Conservation (phyloP, 1,140 invertebrate species). For the Charaxes varanes region DNA sequence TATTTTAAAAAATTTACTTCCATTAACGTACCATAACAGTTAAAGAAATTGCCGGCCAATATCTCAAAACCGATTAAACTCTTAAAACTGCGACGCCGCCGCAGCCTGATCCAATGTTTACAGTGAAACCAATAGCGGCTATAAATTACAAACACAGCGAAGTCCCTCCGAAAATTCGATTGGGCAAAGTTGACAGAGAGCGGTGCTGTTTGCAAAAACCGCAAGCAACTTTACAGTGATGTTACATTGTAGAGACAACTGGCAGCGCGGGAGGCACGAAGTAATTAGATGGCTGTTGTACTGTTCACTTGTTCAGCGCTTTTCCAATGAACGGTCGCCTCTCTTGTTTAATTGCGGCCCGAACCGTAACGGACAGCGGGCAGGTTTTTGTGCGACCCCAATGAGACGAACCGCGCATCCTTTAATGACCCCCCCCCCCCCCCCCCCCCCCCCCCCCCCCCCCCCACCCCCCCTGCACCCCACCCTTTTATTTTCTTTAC, state of each 20-base stretch:
- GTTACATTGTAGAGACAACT: constrained; percentile 41
- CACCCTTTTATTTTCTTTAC: too few species aligned
- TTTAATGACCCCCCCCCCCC: constrained; percentile 48
- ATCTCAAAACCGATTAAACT: not conserved
- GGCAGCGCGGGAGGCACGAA: constrained; percentile 44
- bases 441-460: too few species aligned
- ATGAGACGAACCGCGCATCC: constrained; percentile 53
- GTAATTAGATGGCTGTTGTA: constrained; percentile 62
- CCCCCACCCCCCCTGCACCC: too few species aligned
- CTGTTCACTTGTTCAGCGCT: constrained; percentile 60
- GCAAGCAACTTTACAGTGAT: constrained; percentile 48
- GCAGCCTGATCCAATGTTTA: constrained; percentile 7
- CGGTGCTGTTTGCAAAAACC: constrained; percentile 46
- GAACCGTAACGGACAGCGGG: constrained; percentile 55
- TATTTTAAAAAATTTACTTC: constrained; percentile 3
- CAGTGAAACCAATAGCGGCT: constrained; percentile 13
- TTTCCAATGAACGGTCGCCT: constrained; percentile 48
- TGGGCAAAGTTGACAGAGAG: constrained; percentile 32
- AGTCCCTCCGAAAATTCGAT: constrained; percentile 31
- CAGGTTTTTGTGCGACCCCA: constrained; percentile 56
- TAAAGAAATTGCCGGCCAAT: too few species aligned
- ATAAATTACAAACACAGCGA: constrained; percentile 24
- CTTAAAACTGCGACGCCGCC: not conserved
- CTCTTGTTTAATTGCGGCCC: constrained; percentile 60
- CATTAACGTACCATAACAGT: too few species aligned